phyloP scores from a whole-genome alignment of 2,797 vertebrate genomes.

The Macropus fuliginosus region DNA sequence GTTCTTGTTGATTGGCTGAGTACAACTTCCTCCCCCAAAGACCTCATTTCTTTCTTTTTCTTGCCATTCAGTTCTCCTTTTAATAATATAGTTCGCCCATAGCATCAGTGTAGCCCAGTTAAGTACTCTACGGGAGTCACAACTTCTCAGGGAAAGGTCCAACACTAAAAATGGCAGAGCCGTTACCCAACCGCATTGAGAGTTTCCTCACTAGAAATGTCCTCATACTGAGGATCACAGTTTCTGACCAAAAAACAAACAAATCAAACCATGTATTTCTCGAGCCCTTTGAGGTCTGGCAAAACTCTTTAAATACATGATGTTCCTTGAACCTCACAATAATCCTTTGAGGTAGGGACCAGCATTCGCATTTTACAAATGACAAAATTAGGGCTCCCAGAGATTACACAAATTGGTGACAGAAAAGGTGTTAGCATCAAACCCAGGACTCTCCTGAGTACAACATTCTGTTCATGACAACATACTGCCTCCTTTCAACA shows the following conservation, averaged over 20 bases:
- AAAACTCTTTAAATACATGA: not conserved
- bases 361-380: not conserved
- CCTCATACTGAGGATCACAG: not conserved
- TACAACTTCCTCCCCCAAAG: not conserved
- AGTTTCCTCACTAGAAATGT: not conserved
- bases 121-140: not conserved
- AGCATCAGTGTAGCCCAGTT: not conserved
- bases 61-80: constrained; percentile 42
- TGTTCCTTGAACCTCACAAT: not conserved
- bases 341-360: not conserved
- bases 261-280: not conserved
- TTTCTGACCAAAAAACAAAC: not conserved
- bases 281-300: not conserved
- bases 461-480: not conserved
- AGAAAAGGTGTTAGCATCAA: not conserved
- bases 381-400: not conserved
- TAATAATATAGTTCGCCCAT: constrained; percentile 15
- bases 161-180: not conserved
- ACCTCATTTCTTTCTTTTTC: constrained; percentile 2
- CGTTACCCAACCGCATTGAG: not conserved
- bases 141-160: not conserved
- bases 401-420: not conserved
- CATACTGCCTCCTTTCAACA: not conserved
- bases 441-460: not conserved
- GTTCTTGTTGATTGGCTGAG: not conserved